Conservation (phyloP, 23 tunicate genomes). For the Styela clava region DNA sequence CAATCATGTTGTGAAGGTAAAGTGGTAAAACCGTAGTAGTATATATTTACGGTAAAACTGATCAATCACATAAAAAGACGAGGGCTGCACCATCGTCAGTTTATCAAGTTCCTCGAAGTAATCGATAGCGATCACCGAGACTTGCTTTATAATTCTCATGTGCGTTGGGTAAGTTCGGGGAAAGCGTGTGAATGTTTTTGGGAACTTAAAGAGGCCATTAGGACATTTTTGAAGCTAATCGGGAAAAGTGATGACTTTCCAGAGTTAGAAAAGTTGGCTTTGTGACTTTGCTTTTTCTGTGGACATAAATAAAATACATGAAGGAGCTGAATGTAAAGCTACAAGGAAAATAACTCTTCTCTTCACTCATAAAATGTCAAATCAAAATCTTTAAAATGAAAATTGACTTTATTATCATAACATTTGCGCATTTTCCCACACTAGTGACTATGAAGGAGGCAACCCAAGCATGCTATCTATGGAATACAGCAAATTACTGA, state of each 20-base stretch:
- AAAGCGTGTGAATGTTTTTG: conserved; percentile 35
- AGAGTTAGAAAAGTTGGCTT: conserved; percentile 20
- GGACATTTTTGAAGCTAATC: conserved; percentile 19
- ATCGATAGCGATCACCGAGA: conserved; percentile 21
- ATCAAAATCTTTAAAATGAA: too few species aligned
- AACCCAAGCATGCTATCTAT: too few species aligned
- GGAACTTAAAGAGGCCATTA: conserved; percentile 34
- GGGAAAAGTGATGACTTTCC: conserved; percentile 30
- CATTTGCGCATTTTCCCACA: too few species aligned
- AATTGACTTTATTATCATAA: too few species aligned
- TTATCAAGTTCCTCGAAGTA: background rate
- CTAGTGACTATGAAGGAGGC: too few species aligned
- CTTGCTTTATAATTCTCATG: conserved; percentile 42
- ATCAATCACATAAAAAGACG: conserved; percentile 36
- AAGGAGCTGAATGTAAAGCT: too few species aligned
- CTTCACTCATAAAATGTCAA: too few species aligned
- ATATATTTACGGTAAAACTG: too few species aligned
- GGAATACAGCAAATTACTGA: too few species aligned
- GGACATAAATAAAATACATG: too few species aligned
- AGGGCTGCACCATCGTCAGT: conserved; percentile 43
- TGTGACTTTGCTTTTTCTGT: conserved; percentile 40
- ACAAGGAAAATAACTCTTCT: too few species aligned
- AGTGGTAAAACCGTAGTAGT: too few species aligned
- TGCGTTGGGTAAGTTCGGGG: conserved; percentile 47
- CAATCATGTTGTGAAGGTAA: conserved; percentile 37